Percentiles rank a stretch among this genome's conserved stretches.
phyloP scores from a whole-genome alignment of 2,113 vertebrate species.

The Phasianus colchicus region DNA sequence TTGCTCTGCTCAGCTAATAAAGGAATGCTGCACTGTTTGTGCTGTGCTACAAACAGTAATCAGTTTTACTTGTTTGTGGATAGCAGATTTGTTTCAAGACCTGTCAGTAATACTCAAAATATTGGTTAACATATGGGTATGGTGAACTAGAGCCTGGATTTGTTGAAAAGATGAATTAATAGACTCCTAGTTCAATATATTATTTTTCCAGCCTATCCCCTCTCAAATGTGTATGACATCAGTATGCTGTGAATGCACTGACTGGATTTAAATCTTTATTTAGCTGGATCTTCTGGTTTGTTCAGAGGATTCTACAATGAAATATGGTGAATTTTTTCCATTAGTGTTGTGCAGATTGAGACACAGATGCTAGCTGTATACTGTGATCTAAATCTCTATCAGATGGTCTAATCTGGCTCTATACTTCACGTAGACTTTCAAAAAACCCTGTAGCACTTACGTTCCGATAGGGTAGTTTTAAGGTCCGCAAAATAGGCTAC shows the following conservation, averaged over 20 bases:
- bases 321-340: slow-evolving; percentile 41
- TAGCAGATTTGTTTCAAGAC: slow-evolving; percentile 43
- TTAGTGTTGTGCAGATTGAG: slow-evolving; percentile 58
- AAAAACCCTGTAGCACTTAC: slow-evolving; percentile 35
- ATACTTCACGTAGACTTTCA: slow-evolving; percentile 37
- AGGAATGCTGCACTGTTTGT: not conserved
- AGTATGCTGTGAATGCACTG: slow-evolving; percentile 15
- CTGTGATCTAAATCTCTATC: slow-evolving; percentile 43
- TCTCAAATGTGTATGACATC: slow-evolving; percentile 15
- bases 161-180: slow-evolving; percentile 11
- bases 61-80: slow-evolving; percentile 13
- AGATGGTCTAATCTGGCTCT: slow-evolving; percentile 50
- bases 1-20: not conserved
- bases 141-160: slow-evolving; percentile 1
- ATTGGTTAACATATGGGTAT: slow-evolving; percentile 18
- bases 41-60: slow-evolving; percentile 9
- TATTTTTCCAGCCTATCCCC: not conserved
- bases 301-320: slow-evolving; percentile 45
- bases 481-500: slow-evolving; percentile 48
- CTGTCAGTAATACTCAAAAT: slow-evolving; percentile 50
- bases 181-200: not conserved
- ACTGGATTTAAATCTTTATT: slow-evolving; percentile 65
- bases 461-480: slow-evolving; percentile 27
- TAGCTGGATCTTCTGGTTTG: slow-evolving; percentile 58
- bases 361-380: slow-evolving; percentile 54